Conservation (phyloP, 35 echinoderm and acorn worm species). For the Heliocidaris tuberculata region DNA sequence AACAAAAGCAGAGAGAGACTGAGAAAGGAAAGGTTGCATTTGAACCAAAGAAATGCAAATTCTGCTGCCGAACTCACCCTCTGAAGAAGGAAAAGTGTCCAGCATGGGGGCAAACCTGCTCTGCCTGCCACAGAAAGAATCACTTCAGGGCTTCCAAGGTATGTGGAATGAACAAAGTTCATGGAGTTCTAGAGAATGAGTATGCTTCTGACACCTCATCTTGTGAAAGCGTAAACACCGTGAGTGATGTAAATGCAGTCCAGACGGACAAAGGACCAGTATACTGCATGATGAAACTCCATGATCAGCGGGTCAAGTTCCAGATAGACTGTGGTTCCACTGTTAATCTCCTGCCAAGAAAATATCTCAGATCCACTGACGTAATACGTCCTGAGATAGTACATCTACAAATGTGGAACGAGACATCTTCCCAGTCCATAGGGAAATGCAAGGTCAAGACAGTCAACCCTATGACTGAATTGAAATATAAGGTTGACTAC, state of each 20-base stretch:
- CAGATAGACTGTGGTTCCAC: slow-evolving; percentile 52
- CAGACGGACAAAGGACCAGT: not conserved
- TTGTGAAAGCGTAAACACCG: not conserved
- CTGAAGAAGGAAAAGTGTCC: slow-evolving; percentile 39
- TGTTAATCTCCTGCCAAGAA: slow-evolving; percentile 18
- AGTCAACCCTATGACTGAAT: not conserved
- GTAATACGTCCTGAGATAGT: not conserved
- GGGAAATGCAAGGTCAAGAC: not conserved
- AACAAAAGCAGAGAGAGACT: too few species aligned
- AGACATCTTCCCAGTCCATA: too few species aligned
- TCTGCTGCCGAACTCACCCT: slow-evolving; percentile 32
- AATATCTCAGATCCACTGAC: not conserved
- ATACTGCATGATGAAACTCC: slow-evolving; percentile 24
- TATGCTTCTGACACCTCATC: too few species aligned
- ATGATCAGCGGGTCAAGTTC: slow-evolving; percentile 30
- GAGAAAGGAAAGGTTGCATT: too few species aligned
- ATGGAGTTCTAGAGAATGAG: too few species aligned
- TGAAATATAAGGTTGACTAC: not conserved
- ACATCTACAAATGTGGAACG: slow-evolving; percentile 56
- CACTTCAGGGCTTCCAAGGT: not conserved
- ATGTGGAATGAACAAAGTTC: too few species aligned
- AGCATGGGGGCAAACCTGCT: slow-evolving; percentile 27
- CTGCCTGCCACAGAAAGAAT: slow-evolving; percentile 8
- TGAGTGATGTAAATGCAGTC: not conserved
- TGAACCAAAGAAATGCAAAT: slow-evolving; percentile 42